Percentiles rank a stretch among this genome's conserved stretches.
Evolutionary conservation across 2,797 vertebrate genomes (phyloP).

Genomic region (Sebastes minor): DNA sequence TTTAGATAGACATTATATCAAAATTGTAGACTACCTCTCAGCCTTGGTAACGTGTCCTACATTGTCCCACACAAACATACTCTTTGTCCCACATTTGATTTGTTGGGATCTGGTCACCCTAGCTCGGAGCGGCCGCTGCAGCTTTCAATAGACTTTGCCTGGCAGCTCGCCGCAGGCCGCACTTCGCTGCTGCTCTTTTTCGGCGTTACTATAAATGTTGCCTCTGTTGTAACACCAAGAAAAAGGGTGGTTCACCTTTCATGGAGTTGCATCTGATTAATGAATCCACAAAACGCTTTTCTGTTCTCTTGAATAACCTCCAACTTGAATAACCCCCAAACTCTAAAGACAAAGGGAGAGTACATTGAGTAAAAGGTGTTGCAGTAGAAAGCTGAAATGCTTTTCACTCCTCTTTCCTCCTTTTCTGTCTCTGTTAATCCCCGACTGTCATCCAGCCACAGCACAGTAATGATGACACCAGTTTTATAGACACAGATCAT

Average conservation of each 20-base stretch:
- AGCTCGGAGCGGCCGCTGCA: no score
- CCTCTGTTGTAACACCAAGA: not conserved
- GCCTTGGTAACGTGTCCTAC: no score
- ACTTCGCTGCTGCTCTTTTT: not conserved
- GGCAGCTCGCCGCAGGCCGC: no score
- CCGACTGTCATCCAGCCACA: not conserved
- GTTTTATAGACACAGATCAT: not conserved
- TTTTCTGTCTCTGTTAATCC: not conserved
- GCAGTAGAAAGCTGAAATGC: not conserved
- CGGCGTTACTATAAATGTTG: not conserved
- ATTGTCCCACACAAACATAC: no score
- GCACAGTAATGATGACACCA: not conserved
- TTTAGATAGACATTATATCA: no score
- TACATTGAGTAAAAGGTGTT: not conserved
- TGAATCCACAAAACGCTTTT: not conserved
- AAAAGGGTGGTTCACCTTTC: not conserved
- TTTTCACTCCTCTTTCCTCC: not conserved
- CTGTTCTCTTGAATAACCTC: not conserved
- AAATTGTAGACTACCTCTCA: no score
- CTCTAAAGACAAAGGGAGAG: not conserved
- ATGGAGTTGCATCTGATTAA: not conserved
- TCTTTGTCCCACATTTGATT: no score
- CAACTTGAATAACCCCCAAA: not conserved
- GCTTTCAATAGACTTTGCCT: no score
- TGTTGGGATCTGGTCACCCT: fast-evolving